Percentiles rank a stretch among this genome's conserved stretches.
Conservation (phyloP, 2,888 invertebrate genomes). For the Hofmannophila pseudospretella region DNA sequence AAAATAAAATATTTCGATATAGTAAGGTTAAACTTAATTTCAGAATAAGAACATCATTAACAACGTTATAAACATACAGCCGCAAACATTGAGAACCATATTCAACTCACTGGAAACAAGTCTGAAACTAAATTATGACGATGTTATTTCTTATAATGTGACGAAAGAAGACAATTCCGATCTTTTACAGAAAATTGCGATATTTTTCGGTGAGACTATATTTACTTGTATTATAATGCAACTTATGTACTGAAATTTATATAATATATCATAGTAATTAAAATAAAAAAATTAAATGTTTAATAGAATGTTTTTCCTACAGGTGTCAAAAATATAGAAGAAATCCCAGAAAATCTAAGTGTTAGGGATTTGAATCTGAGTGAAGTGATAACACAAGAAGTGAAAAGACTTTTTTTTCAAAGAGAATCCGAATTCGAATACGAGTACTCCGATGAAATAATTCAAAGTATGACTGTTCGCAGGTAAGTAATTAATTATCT, state of each 20-base stretch:
- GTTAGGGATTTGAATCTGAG: constrained; percentile 25
- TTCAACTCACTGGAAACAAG: constrained; percentile 39
- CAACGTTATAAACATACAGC: no score
- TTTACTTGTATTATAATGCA: no score
- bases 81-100: constrained; percentile 26
- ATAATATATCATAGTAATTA: neutral
- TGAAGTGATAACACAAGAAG: constrained; percentile 28
- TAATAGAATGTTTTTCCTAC: no score
- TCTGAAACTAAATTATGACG: constrained; percentile 36
- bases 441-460: constrained; percentile 23
- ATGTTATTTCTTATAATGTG: constrained; percentile 27
- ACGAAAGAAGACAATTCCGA: constrained; percentile 16
- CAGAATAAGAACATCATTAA: no score
- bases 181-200: constrained; percentile 19
- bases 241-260: no score
- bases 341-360: constrained; percentile 17
- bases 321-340: constrained; percentile 28
- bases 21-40: no score
- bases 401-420: constrained; percentile 27
- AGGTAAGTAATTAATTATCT: constrained; percentile 40
- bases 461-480: constrained; percentile 23
- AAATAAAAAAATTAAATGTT: no score
- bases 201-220: constrained; percentile 27
- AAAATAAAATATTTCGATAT: no score
- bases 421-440: constrained; percentile 19